These are phyloP conservation scores for Andrena marginata DNA, from an alignment of 2,888 invertebrate genomes.

Conservation along the genomic window DNA sequence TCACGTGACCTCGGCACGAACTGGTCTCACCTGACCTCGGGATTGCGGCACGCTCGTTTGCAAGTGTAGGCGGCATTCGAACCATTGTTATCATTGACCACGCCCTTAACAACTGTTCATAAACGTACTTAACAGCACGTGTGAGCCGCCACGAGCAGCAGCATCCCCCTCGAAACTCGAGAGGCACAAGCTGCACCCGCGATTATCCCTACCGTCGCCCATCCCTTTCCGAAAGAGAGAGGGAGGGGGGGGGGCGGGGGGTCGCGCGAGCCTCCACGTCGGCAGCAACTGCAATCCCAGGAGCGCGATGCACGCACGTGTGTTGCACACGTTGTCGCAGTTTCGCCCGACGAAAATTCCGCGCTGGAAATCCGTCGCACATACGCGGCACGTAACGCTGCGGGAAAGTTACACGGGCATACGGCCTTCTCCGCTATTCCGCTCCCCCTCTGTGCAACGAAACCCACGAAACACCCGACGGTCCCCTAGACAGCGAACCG, in stretches of 20 bases:
- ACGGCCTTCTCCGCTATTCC: conserved; percentile 50
- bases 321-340: conserved; percentile 58
- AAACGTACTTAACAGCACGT: conserved; percentile 63
- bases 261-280: conserved; percentile 2
- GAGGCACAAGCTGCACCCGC: conserved; percentile 14
- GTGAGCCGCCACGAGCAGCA: conserved; percentile 49
- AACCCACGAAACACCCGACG: conserved; percentile 4
- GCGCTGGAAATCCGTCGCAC: conserved; percentile 69
- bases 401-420: conserved; percentile 76
- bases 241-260: neutral
- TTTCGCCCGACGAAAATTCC: conserved; percentile 66
- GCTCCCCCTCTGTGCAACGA: conserved; percentile 20
- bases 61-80: conserved; percentile 33
- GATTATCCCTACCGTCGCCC: conserved; percentile 24
- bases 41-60: conserved; percentile 2
- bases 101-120: conserved; percentile 58
- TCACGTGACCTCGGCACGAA: neutral
- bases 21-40: conserved; percentile 5
- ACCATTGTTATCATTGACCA: conserved; percentile 58
- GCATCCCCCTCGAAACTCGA: conserved; percentile 38
- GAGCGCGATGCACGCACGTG: conserved; percentile 44
- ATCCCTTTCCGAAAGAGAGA: neutral
- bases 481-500: neutral
- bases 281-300: conserved; percentile 43
- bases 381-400: conserved; percentile 77